Evolutionary conservation across 2,797 vertebrate genomes (phyloP), one percentile per base, ranked within the genome.

Genomic region (Pipistrellus pygmaeus): DNA sequence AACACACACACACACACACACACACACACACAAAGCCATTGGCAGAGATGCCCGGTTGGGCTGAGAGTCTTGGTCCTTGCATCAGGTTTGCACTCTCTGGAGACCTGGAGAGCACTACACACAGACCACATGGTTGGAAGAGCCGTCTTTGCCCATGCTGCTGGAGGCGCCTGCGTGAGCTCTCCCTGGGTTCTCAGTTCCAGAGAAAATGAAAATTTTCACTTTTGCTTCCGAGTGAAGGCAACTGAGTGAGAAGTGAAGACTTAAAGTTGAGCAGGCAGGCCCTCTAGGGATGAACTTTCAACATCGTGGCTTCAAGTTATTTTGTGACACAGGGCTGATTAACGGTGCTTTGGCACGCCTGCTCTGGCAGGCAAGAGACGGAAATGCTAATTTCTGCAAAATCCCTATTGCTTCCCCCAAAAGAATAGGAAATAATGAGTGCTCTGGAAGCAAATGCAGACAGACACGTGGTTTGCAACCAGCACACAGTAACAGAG

Each of bases 381-480:
- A 93, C 71, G 72, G 68, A 88, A 83, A 96, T 83, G 69, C 78
- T 94, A 51, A 93, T 95, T 93, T 96, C 57, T 68, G 23, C n/a
- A 72, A 75, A 92, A 76, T 80, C 55, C 17, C 17, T 23, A 41
- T 71, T 30, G 10, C 78, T 83, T 75, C 48, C 51, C 95, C 66
- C 75, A 25, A 30, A 91, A 91, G 53, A 78, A 78, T 46, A 85
- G 90, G 73, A 87, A 90, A 85, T 95, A 86, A 91, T 90, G 82
- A 94, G 78, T 17, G 46, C 48, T 95, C 81, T 51, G 82, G 75
- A 88, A 73, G 82, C 88, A 86, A 94, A 76, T 41, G 68, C 62
- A 86, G 88, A 35, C 68, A 30, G 76, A 51, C 60, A 57, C 23
- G 1, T 30, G 69, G 9, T 78, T 75, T 7, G 18, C 84, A 35